phyloP scores from a whole-genome alignment of 1,140 invertebrate genomes.

The Drosophila kanapiae region DNA sequence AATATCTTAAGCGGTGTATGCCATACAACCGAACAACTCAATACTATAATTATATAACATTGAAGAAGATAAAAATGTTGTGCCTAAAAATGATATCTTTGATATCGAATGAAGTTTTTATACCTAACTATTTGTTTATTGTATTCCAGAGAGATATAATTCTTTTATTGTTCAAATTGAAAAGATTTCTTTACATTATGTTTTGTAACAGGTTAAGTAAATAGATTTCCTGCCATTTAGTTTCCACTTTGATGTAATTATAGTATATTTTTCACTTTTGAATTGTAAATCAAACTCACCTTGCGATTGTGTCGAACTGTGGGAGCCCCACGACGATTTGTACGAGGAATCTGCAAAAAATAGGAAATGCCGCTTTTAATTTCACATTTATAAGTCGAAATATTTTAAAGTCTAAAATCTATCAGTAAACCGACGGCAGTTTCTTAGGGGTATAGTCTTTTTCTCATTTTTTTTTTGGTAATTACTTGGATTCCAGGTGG shows the following conservation, averaged over 20 bases:
- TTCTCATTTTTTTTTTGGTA: slow-evolving; percentile 25
- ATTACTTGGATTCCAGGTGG: slow-evolving; percentile 79
- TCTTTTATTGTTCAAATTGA: neutral
- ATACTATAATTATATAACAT: neutral
- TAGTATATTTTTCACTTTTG: neutral
- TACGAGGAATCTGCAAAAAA: slow-evolving; percentile 88
- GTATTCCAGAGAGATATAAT: no score
- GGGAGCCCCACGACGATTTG: slow-evolving; percentile 89
- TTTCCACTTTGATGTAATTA: neutral
- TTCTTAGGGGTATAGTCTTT: slow-evolving; percentile 15
- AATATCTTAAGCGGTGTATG: neutral
- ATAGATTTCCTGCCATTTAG: no score
- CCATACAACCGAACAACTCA: no score
- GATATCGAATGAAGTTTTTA: no score
- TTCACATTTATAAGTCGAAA: neutral
- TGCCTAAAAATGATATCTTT: no score
- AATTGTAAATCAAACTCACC: slow-evolving; percentile 85
- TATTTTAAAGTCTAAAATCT: neutral
- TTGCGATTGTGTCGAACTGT: slow-evolving; percentile 88
- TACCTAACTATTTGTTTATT: no score
- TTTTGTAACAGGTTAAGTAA: neutral
- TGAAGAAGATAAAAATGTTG: no score
- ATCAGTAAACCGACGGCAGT: slow-evolving; percentile 41
- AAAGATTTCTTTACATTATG: neutral
- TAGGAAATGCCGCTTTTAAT: slow-evolving; percentile 1